Evolutionary conservation across 92 coral and sea anemone genomes (phyloP).

Genomic region (Epizoanthus fatuus): DNA sequence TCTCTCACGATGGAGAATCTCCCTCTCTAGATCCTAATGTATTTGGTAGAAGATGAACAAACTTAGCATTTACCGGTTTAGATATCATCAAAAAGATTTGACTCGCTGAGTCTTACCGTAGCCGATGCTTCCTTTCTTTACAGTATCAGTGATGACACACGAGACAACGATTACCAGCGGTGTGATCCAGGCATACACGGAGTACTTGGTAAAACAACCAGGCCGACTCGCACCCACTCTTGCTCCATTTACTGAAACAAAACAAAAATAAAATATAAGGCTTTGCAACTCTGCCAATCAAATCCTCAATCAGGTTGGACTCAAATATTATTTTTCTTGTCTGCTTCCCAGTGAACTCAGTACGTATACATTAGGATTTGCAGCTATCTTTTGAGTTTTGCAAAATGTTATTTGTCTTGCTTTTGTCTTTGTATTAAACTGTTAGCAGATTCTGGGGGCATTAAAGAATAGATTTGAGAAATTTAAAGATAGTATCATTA

Average conservation of each 20-base stretch:
- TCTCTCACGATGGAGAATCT: too few relatives aligned
- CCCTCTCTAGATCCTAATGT: background rate
- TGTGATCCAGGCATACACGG: conserved; percentile 37
- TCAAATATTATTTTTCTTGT: background rate
- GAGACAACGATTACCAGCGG: conserved; percentile 18
- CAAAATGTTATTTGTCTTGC: too few relatives aligned
- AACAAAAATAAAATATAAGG: too few relatives aligned
- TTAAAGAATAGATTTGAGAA: too few relatives aligned
- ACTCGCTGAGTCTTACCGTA: conserved; percentile 9
- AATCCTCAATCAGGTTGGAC: background rate
- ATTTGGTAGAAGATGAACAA: background rate
- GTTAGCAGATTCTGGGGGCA: too few relatives aligned
- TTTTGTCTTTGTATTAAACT: too few relatives aligned
- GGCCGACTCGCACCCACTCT: background rate
- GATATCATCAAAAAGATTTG: background rate
- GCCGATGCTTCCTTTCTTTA: conserved; percentile 5
- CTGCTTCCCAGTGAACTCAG: background rate
- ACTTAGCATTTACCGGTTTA: background rate
- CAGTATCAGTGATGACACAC: conserved; percentile 17
- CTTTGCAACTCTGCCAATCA: background rate
- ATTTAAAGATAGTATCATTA: too few relatives aligned
- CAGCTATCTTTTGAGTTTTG: too few relatives aligned
- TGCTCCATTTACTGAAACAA: conserved; percentile 10
- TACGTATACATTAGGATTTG: too few relatives aligned
- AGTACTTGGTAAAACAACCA: conserved; percentile 16